Percentiles rank a stretch among this genome's conserved stretches.
phyloP scores from a whole-genome alignment of 2,888 invertebrate species.

The Ophioninae sp. region DNA sequence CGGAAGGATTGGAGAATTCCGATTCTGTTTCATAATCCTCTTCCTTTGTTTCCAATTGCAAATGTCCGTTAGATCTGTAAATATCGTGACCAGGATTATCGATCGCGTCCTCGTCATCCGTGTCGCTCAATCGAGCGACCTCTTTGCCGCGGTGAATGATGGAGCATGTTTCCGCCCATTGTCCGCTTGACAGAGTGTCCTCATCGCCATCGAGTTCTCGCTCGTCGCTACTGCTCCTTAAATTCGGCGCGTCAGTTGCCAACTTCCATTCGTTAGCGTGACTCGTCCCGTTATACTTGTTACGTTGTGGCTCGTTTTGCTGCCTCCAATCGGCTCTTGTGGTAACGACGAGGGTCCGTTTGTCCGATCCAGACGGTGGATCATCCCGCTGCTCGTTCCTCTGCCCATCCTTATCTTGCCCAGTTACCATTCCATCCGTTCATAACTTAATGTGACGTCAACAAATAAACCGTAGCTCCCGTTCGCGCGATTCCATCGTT shows the following conservation, averaged over 20 bases:
- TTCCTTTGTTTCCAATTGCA: constrained; percentile 29
- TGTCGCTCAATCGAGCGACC: constrained; percentile 68
- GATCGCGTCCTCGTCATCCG: constrained; percentile 61
- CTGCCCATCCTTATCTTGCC: constrained; percentile 53
- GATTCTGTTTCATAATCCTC: constrained; percentile 25
- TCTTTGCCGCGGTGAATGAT: constrained; percentile 43
- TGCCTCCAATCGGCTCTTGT: constrained; percentile 34
- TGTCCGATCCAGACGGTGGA: not conserved
- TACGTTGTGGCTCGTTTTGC: constrained; percentile 8
- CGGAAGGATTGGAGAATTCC: constrained; percentile 47
- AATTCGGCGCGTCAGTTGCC: not conserved
- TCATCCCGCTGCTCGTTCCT: constrained; percentile 37
- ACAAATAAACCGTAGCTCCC: not conserved
- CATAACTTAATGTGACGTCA: constrained; percentile 49
- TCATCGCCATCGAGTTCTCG: not conserved
- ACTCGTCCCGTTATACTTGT: not conserved
- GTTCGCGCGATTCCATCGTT: constrained; percentile 7
- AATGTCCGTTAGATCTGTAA: constrained; percentile 48
- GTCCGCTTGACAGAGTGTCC: not conserved
- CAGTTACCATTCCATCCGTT: constrained; percentile 64
- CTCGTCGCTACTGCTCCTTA: not conserved
- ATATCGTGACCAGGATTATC: constrained; percentile 31
- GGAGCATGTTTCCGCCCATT: not conserved
- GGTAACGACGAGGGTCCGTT: not conserved
- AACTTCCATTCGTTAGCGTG: constrained; percentile 19